A percentile compares a stretch with the other conserved stretches of the same genome.
These are phyloP conservation scores for Dolichallabes microphthalmus DNA, from an alignment of 2,113 vertebrate species.

Conservation along the genomic window DNA sequence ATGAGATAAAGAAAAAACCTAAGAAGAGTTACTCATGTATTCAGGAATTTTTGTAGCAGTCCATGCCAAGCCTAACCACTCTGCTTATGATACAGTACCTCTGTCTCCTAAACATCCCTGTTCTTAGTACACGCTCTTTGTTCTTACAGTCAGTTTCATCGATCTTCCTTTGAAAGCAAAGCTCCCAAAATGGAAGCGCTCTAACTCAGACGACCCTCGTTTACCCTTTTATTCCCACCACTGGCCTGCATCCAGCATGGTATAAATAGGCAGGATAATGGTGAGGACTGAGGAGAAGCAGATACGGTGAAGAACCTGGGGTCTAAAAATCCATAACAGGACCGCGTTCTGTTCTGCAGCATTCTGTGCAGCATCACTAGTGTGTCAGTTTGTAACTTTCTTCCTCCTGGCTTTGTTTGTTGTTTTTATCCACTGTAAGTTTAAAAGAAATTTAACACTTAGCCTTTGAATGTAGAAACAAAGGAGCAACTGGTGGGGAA, in stretches of 20 bases:
- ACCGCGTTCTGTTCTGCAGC: too few species aligned
- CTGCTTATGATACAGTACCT: not conserved
- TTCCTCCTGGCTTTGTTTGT: conserved; percentile 19
- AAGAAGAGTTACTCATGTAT: not conserved
- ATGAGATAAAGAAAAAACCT: not conserved
- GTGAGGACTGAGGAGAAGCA: conserved; percentile 8
- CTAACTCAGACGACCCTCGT: not conserved
- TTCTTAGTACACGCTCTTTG: not conserved
- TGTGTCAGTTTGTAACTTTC: conserved; percentile 6
- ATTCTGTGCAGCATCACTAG: conserved; percentile 18
- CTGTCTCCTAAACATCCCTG: not conserved
- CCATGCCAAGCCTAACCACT: not conserved
- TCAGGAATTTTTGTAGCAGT: not conserved
- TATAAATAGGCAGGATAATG: conserved; percentile 25
- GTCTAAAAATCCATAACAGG: conserved; percentile 6
- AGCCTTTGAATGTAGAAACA: conserved; percentile 40
- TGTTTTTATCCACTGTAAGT: not conserved
- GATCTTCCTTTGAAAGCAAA: not conserved
- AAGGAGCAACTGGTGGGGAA: conserved; percentile 50
- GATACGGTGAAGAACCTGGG: conserved; percentile 19
- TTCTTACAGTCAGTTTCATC: not conserved
- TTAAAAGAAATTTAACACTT: conserved; percentile 23
- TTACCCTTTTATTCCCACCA: conserved; percentile 11
- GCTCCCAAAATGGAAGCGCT: conserved; percentile 9
- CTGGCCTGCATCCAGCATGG: conserved; percentile 41